Percentiles rank a stretch among this genome's conserved stretches.
These are phyloP conservation scores for Acinonyx jubatus DNA, from an alignment of 2,113 vertebrate genomes.

Conservation along the genomic window DNA sequence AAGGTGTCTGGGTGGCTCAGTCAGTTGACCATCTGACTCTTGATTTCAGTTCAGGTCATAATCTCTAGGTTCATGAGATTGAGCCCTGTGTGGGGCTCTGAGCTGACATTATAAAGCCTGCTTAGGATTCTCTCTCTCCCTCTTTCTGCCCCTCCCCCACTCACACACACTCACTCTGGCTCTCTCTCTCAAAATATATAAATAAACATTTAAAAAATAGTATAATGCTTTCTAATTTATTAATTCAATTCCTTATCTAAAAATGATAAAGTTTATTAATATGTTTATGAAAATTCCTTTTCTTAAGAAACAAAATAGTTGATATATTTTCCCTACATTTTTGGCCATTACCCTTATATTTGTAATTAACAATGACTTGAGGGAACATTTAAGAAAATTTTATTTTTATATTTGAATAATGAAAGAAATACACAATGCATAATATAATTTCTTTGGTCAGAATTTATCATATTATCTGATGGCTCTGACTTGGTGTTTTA, in stretches of 20 bases:
- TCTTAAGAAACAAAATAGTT: constrained; percentile 35
- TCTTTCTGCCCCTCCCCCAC: too few species aligned
- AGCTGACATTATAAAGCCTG: too few species aligned
- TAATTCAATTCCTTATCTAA: neutral
- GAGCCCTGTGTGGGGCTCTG: too few species aligned
- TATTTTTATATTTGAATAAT: constrained; percentile 43
- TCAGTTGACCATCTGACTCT: too few species aligned
- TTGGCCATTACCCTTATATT: neutral
- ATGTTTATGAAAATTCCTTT: neutral
- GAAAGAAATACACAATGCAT: neutral
- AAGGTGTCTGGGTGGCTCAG: neutral
- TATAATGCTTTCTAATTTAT: constrained; percentile 1
- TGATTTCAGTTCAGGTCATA: too few species aligned
- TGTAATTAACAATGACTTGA: neutral
- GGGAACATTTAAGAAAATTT: neutral
- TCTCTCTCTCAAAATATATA: too few species aligned
- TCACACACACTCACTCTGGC: too few species aligned
- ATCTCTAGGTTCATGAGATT: too few species aligned
- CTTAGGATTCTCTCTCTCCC: too few species aligned
- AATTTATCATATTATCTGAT: constrained; percentile 32
- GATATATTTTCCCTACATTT: neutral
- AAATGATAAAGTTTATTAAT: neutral
- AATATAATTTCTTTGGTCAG: neutral
- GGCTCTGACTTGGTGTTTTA: neutral
- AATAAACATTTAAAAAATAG: neutral